phyloP scores from a whole-genome alignment of 37 sponge, comb jelly and placozoan species.

The Agelas oroides region DNA sequence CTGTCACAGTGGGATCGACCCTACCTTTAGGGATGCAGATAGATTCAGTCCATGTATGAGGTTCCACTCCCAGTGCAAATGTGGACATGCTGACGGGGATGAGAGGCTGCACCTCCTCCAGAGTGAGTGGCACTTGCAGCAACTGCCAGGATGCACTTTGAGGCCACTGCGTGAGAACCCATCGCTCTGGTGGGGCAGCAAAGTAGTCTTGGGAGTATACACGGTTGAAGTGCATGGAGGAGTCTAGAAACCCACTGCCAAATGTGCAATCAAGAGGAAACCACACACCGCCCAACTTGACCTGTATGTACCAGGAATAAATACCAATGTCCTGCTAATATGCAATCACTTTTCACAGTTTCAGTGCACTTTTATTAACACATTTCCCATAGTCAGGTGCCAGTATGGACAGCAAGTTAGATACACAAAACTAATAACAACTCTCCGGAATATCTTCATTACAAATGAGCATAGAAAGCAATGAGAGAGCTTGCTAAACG shows the following conservation, averaged over 20 bases:
- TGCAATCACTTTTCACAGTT: too few species aligned
- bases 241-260: neutral
- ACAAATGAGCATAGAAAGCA: too few species aligned
- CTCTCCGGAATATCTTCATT: too few species aligned
- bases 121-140: neutral
- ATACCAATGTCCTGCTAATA: too few species aligned
- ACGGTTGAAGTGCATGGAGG: neutral
- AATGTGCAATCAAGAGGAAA: conserved; percentile 32
- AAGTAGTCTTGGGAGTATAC: conserved; percentile 10
- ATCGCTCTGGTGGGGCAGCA: conserved; percentile 18
- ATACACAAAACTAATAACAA: too few species aligned
- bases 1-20: neutral
- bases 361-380: too few species aligned
- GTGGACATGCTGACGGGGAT: neutral
- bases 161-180: conserved; percentile 47
- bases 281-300: conserved; percentile 20
- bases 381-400: too few species aligned
- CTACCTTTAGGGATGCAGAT: neutral
- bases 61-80: neutral
- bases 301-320: conserved; percentile 8
- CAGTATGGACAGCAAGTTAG: too few species aligned
- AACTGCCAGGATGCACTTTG: conserved; percentile 4
- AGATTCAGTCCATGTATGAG: neutral
- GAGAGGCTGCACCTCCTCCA: neutral
- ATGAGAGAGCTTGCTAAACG: too few species aligned